Base-by-base conservation (phyloP, 2,113 vertebrate species). In the Pelusios castaneus region DNA sequence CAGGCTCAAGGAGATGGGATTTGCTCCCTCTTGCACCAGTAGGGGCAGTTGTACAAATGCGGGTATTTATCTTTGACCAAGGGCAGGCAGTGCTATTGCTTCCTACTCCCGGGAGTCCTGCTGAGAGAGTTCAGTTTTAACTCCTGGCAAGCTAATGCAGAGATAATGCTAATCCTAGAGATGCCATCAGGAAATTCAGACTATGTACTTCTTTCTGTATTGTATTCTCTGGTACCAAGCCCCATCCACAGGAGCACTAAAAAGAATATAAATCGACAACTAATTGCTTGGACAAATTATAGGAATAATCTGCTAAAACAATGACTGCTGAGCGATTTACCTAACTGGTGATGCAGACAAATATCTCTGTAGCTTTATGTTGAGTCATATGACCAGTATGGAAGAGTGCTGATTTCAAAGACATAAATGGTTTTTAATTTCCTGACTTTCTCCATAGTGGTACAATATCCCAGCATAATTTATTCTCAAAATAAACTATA, bases 261-360 rank as follows among this genome's bases (percentile, higher is more conserved):
- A 55, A 22, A 73, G 25, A 70, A 47, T n/a, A 67, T 1, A 27
- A 63, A 22, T 80, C n/a, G 94, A 21, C 4, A 89, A 56, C 9
- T 83, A 88, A 89, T 54, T 83, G 31, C 75, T 80, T 51, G 80
- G 43, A 87, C n/a, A 91, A 88, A 84, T 82, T 58, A 88, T n/a
- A 34, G 7, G 34, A 67, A n/a, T 73, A 38, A 38, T 8, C 16
- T 93, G 6, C 13, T 89, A 92, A 38, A 21, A 63, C 24, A 89
- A 86, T n/a, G 85, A 63, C 70, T n/a, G 63, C 9, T 63, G 4
- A 84, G 63, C 1, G 79, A 55, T 19, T 82, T 80, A 12, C 41
- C 73, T 7, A 84, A 93, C 77, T 58, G 55, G 34, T 6, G 67
- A 10, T 80, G 1, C 25, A 80, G 34, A 24, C 29, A n/a, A n/a